A percentile compares a stretch with the other conserved stretches of the same genome.
These are phyloP conservation scores for Silurus meridionalis DNA, from an alignment of 2,113 vertebrate species.

Conservation along the genomic window DNA sequence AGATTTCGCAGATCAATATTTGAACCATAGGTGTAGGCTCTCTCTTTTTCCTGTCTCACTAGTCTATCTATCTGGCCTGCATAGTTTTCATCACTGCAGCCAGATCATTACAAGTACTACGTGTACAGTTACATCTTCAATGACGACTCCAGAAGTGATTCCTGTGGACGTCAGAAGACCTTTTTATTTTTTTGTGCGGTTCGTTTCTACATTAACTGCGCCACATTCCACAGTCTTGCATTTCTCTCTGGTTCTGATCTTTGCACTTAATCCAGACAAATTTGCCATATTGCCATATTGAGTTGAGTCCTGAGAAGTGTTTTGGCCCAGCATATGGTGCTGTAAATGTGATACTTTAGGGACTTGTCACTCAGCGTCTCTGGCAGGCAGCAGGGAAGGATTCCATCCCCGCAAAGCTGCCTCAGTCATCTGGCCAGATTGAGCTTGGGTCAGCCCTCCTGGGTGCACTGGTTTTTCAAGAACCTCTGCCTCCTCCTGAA, in stretches of 20 bases:
- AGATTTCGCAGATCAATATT: constrained; percentile 8
- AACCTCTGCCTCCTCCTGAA: constrained; percentile 48
- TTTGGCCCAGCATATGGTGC: constrained; percentile 46
- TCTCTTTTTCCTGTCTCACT: constrained; percentile 63
- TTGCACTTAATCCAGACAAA: constrained; percentile 15
- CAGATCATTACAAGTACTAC: constrained; percentile 59
- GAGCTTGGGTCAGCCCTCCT: constrained; percentile 41
- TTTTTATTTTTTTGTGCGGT: neutral
- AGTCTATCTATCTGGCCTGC: constrained; percentile 55
- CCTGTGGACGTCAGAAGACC: neutral
- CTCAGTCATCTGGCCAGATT: constrained; percentile 47
- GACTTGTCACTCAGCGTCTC: constrained; percentile 56
- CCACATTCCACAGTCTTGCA: neutral
- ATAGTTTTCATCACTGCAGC: constrained; percentile 61
- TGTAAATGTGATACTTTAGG: constrained; percentile 48
- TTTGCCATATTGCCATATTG: constrained; percentile 27
- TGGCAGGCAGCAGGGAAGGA: constrained; percentile 48
- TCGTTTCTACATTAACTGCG: neutral
- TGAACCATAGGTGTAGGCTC: neutral
- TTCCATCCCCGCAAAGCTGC: constrained; percentile 35
- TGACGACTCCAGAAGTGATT: constrained; percentile 57
- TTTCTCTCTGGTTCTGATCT: neutral
- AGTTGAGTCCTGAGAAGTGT: constrained; percentile 61
- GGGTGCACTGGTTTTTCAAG: constrained; percentile 21
- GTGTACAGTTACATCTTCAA: constrained; percentile 67